Base-by-base conservation (phyloP, 2,888 invertebrate species). In the Cephus pygmeus region DNA sequence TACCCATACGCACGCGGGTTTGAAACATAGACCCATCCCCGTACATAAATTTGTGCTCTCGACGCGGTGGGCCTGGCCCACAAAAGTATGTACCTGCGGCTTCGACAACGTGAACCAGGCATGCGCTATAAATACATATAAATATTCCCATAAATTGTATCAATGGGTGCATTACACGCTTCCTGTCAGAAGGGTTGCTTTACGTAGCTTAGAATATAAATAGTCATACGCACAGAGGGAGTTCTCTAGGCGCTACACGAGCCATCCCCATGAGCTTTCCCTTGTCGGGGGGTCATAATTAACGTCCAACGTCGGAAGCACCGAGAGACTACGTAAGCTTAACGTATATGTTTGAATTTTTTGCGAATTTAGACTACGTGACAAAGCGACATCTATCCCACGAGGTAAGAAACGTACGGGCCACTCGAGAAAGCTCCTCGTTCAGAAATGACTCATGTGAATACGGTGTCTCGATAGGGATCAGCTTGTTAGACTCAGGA, bases 401-500 rank as follows among this genome's bases (percentile, higher is more conserved):
- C 23, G 23, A 56, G 23, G 56, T 56, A 56, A 56, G 56, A 56
- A 56, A 56, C 56, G 9, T 56, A 56, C 15, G 23, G 56, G 56
- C 9, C 23, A 56, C 56, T 56, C 56, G 56, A 56, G 56, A 56
- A 9, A 77, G 79, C 68, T 34, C 73, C 78, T 81, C 34, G 56
- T 79, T 79, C 79, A 35, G 30, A 86, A 88, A 87, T 90, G 89
- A 89, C 85, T 89, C 89, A 89, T 83, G 87, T 79, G 87, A 84
- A 85, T 83, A 84, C 80, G 68, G 83, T 79, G 82, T 73, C 80
- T 73, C 80, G 91, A 91, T 91, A 90, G 84, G 79, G 85, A 91
- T 91, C 91, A 90, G 90, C 90, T 91, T 90, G 90, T 91, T 91
- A 91, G 87, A 87, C 85, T 85, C 82, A 84, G 82, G 82, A 75